Evolutionary conservation across 1,140 invertebrate genomes (phyloP).

Genomic region (Mycetomoellerius zeteki): DNA sequence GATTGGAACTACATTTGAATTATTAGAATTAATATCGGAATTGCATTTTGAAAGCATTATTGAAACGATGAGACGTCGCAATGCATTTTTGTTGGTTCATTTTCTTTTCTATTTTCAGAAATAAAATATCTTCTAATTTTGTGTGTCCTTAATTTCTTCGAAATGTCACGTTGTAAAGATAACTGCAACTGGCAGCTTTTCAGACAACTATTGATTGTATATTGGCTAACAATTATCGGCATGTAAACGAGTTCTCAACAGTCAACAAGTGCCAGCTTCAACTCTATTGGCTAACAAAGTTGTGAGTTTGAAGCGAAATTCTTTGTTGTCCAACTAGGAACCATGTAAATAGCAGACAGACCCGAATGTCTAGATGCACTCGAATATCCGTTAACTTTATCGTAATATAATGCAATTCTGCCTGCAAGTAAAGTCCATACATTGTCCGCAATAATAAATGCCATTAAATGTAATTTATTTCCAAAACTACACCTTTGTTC

Average conservation of each 20-base stretch:
- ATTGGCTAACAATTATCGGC: slow-evolving; percentile 55
- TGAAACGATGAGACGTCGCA: neutral
- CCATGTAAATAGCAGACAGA: slow-evolving; percentile 32
- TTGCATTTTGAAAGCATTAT: neutral
- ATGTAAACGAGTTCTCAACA: slow-evolving; percentile 59
- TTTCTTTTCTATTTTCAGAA: neutral
- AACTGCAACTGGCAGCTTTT: slow-evolving; percentile 18
- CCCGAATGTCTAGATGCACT: slow-evolving; percentile 4
- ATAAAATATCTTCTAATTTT: neutral
- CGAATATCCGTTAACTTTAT: slow-evolving; percentile 21
- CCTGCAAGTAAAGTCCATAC: slow-evolving; percentile 18
- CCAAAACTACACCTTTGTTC: neutral
- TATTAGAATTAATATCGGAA: no score
- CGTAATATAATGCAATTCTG: neutral
- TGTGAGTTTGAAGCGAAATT: slow-evolving; percentile 43
- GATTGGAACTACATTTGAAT: no score
- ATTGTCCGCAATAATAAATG: neutral
- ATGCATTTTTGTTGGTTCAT: neutral
- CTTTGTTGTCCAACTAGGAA: slow-evolving; percentile 54
- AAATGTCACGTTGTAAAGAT: slow-evolving; percentile 15
- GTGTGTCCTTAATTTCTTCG: neutral
- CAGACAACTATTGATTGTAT: neutral
- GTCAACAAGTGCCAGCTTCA: slow-evolving; percentile 46
- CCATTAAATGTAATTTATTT: slow-evolving; percentile 9
- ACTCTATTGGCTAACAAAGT: slow-evolving; percentile 44